Evolutionary conservation across 2,113 vertebrate genomes (phyloP).

Genomic region (Cololabis saira): DNA sequence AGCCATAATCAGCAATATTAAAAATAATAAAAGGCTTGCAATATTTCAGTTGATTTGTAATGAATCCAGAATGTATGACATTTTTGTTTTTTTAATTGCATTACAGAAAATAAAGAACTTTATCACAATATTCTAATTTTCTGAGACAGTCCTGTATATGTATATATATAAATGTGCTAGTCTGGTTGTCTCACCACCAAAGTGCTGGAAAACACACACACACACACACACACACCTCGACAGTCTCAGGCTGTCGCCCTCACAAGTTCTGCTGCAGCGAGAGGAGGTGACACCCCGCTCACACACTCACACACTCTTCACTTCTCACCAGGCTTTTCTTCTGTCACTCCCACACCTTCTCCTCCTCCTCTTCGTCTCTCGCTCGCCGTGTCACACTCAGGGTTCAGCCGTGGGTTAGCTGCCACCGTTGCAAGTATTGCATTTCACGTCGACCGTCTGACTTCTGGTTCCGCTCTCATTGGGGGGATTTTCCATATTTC

Average conservation of each 20-base stretch:
- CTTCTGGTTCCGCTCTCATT: conserved; percentile 34
- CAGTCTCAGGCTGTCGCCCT: conserved; percentile 62
- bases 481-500: background rate
- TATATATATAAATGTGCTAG: no score
- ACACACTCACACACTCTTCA: conserved; percentile 35
- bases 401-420: conserved; percentile 63
- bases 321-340: conserved; percentile 67
- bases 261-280: conserved; percentile 50
- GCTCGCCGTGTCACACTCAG: conserved; percentile 43
- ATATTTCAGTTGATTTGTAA: no score
- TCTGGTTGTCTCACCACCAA: conserved; percentile 14
- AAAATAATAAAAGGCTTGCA: no score
- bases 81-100: no score
- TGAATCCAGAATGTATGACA: no score
- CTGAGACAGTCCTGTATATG: no score
- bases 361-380: conserved; percentile 42
- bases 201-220: background rate
- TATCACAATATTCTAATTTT: no score
- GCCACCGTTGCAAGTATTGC: conserved; percentile 43
- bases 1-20: no score
- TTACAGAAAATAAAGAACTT: no score
- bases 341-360: conserved; percentile 41
- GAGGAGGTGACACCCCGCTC: conserved; percentile 51
- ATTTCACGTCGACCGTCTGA: conserved; percentile 32
- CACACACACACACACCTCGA: conserved; percentile 9